Evolutionary conservation across 2,113 vertebrate genomes (phyloP).

Genomic region (Hystrix cristata): DNA sequence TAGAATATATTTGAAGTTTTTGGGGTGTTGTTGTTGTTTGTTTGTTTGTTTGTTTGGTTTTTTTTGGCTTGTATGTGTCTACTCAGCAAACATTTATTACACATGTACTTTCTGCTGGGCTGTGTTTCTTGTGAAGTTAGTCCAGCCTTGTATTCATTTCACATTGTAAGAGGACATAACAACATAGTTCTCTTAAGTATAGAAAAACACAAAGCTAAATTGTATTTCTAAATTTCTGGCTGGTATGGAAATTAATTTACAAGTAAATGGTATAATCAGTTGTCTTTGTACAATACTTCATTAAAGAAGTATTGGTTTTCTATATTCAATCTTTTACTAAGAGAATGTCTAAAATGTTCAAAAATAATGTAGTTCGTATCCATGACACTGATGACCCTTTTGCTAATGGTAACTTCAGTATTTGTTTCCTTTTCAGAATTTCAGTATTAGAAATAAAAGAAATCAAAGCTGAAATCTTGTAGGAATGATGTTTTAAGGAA

Average conservation of each 20-base stretch:
- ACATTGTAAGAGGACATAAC: background rate
- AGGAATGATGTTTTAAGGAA: conserved; percentile 19
- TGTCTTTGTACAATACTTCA: background rate
- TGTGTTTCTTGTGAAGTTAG: conserved; percentile 1
- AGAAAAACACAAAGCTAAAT: conserved; percentile 8
- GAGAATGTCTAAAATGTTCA: conserved; percentile 22
- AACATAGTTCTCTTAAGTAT: conserved; percentile 20
- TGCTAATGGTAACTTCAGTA: background rate
- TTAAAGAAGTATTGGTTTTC: background rate
- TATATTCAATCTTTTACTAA: background rate
- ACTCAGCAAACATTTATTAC: conserved; percentile 41
- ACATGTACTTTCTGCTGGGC: background rate
- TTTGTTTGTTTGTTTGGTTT: background rate
- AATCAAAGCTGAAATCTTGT: conserved; percentile 4
- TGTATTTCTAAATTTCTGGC: background rate
- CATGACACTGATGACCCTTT: background rate
- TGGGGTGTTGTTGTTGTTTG: too few species aligned
- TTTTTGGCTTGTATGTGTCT: background rate
- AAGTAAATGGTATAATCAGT: background rate
- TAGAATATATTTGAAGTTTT: background rate
- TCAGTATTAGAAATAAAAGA: background rate
- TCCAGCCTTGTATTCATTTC: background rate
- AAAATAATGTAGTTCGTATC: background rate
- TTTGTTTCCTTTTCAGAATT: conserved; percentile 1
- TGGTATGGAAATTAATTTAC: conserved; percentile 16